Percentiles rank a stretch among this genome's conserved stretches.
Conservation (phyloP, 2,797 vertebrate species). For the Hemitrygon akajei region DNA sequence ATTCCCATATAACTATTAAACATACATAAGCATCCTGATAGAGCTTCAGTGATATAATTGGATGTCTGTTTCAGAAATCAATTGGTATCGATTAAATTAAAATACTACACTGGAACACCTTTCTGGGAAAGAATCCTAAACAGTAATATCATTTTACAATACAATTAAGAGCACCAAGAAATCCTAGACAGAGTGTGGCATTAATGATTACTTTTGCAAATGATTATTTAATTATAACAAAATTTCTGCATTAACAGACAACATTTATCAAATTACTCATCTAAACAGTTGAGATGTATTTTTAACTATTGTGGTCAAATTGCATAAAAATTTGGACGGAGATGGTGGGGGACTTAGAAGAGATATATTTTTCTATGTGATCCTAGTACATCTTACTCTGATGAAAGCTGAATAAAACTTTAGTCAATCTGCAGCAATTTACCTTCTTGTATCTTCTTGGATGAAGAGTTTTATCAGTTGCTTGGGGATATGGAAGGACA, state of each 20-base stretch:
- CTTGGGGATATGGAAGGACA: conserved; percentile 88
- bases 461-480: conserved; percentile 84
- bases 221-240: neutral
- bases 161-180: no score
- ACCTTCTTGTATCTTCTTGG: conserved; percentile 88
- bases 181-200: neutral
- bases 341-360: neutral
- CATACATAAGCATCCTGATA: neutral
- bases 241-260: neutral
- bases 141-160: neutral
- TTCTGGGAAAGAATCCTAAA: neutral
- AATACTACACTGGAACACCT: neutral
- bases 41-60: neutral
- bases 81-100: neutral
- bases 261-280: neutral
- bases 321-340: neutral
- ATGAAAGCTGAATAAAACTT: neutral
- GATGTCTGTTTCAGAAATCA: neutral
- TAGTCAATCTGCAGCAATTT: conserved; percentile 45
- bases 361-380: neutral
- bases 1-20: no score
- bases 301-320: neutral
- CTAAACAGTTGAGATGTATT: neutral
- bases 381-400: neutral
- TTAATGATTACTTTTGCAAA: neutral